These are phyloP conservation scores for Hypocryptadius cinnamomeus DNA, from an alignment of 2,113 vertebrate species.

Conservation along the genomic window DNA sequence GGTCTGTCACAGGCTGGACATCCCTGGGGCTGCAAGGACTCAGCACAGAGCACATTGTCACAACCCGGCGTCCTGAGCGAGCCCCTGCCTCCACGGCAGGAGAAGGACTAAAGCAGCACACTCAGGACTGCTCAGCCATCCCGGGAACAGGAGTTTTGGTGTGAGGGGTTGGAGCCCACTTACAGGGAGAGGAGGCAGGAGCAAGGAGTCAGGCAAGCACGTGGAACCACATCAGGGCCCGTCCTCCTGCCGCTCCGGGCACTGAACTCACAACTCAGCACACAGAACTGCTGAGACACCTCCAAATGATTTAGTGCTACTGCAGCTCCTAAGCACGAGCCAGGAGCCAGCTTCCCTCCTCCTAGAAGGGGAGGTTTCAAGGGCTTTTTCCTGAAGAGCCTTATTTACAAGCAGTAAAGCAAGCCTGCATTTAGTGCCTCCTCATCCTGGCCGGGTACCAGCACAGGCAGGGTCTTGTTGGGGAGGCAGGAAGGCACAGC, in stretches of 20 bases:
- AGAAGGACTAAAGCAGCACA: background rate
- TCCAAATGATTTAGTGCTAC: background rate
- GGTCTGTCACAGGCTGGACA: background rate
- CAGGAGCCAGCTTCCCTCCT: background rate
- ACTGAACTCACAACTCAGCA: background rate
- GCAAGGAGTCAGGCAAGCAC: background rate
- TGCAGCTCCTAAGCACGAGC: background rate
- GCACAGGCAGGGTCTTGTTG: background rate
- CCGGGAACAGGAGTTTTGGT: background rate
- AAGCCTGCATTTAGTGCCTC: background rate
- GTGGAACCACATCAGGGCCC: accelerated
- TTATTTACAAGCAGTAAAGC: background rate
- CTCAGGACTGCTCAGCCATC: background rate
- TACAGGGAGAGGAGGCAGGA: background rate
- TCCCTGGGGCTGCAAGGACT: background rate
- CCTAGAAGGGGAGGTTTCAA: background rate
- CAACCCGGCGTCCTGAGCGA: accelerated
- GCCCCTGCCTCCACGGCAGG: background rate
- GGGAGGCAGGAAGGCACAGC: background rate
- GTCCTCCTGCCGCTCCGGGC: accelerated
- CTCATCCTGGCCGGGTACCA: accelerated
- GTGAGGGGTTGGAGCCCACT: background rate
- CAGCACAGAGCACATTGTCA: background rate
- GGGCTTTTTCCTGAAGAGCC: background rate
- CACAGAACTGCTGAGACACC: background rate